A percentile compares a stretch with the other conserved stretches of the same genome.
These are phyloP conservation scores for Drosophila rellima DNA, from an alignment of 2,888 invertebrate genomes.

Conservation along the genomic window DNA sequence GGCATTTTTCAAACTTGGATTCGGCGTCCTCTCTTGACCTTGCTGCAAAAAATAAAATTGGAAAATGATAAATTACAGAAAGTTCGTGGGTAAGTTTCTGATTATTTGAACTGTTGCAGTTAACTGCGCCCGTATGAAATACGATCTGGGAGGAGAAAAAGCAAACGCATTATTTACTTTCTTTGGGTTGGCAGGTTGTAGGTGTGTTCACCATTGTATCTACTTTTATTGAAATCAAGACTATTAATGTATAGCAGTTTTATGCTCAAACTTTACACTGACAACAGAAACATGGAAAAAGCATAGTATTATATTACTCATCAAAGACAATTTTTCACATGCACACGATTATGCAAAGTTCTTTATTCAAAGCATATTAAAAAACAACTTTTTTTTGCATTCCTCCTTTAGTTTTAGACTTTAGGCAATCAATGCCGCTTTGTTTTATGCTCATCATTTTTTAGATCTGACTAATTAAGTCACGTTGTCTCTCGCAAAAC, in stretches of 20 bases:
- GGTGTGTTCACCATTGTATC: conserved; percentile 43
- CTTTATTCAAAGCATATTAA: neutral
- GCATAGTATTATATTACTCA: neutral
- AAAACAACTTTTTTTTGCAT: conserved; percentile 12
- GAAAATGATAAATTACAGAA: conserved; percentile 60
- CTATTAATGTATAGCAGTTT: conserved; percentile 6
- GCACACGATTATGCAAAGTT: neutral
- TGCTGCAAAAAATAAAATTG: conserved; percentile 21
- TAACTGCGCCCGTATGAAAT: conserved; percentile 55
- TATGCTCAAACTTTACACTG: neutral
- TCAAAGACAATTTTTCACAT: neutral
- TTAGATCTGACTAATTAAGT: conserved; percentile 59
- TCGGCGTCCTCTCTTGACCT: conserved; percentile 59
- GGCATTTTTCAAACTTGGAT: conserved; percentile 29
- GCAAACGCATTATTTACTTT: conserved; percentile 30
- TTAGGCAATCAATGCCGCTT: conserved; percentile 42
- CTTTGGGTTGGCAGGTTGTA: conserved; percentile 32
- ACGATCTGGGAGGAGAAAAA: conserved; percentile 43
- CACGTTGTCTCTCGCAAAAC: conserved; percentile 34
- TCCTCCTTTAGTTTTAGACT: conserved; percentile 11
- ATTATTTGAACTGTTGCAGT: conserved; percentile 26
- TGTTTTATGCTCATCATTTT: conserved; percentile 35
- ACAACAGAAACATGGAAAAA: neutral
- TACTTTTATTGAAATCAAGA: conserved; percentile 35
- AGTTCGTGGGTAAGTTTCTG: conserved; percentile 44